Conservation (phyloP, 2,797 vertebrate genomes). For the Dipus sagitta region DNA sequence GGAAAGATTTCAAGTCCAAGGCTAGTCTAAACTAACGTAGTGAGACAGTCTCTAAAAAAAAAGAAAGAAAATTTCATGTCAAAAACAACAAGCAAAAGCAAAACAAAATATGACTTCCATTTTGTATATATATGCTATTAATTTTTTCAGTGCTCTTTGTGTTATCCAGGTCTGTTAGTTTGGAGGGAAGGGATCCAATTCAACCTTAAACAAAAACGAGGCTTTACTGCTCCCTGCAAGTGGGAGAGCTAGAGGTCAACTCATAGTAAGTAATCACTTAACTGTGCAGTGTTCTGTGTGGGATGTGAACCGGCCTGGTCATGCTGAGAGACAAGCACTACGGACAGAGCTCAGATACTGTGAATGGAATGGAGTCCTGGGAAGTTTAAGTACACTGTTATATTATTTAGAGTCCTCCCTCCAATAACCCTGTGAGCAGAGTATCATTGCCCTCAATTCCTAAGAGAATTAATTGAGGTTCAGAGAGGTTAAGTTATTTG, state of each 20-base stretch:
- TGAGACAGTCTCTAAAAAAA: background rate
- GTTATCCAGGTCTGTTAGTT: background rate
- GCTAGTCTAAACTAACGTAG: background rate
- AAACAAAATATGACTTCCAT: background rate
- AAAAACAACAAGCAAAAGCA: background rate
- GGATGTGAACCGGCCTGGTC: background rate
- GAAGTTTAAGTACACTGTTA: background rate
- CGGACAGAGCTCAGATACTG: background rate
- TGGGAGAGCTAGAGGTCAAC: background rate
- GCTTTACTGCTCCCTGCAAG: background rate
- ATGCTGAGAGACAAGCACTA: background rate
- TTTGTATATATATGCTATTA: background rate
- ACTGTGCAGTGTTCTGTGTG: background rate
- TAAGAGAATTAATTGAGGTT: background rate
- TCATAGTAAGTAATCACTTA: background rate
- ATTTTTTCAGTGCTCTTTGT: background rate
- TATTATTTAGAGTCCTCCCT: background rate
- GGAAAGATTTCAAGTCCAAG: background rate
- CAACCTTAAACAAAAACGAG: background rate
- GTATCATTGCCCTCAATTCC: background rate
- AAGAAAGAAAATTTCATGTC: background rate
- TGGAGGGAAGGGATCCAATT: background rate
- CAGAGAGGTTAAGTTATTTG: conserved; percentile 47
- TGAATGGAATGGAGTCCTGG: background rate
- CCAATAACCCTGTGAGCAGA: background rate